Base-by-base conservation (phyloP, 2,113 vertebrate species). In the Rostratula benghalensis region DNA sequence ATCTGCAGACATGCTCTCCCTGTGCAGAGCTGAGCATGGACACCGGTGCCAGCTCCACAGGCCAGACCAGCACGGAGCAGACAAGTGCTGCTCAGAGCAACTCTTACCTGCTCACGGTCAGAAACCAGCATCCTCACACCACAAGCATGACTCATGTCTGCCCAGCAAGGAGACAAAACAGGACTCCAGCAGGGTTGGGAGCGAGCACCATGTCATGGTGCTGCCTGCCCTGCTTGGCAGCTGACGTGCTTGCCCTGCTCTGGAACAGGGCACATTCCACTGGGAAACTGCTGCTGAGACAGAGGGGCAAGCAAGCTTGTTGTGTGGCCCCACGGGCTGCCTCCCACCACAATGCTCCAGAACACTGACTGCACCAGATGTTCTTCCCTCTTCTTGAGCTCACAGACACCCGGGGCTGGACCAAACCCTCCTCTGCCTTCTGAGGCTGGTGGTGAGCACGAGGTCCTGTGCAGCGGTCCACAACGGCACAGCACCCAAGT, bases 171-270 rank as follows among this genome's bases (percentile, higher is more conserved):
- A 57, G 48, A 33, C 33, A 57, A 68, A 37, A 7, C 70, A 50
- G 78, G n/a, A 56, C 10, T 13, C 1, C 7, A 37, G 54, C 59
- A 80, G 48, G 64, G 81, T 71, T 14, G 46, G 54, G 24, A 77
- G 24, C 0, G 1, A 57, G 37, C 37, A 45, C n/a, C 0, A 0
- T 2, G 19, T 14, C 80, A 37, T 1, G 0, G 45, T 18, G 39
- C 31, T 28, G 30, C 22, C 51, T 0, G 1, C 19, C 22, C 50
- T 19, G 28, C 24, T 5, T 17, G 53, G 46, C 57, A 73, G 59
- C 57, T 0, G 2, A 48, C 0, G 1, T 56, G 60, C 37, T 69
- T 9, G 71, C 27, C 46, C 43, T 22, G 78, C 46, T 57, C 13
- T 22, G 54, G 35, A 48, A 33, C 64, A 1, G n/a, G 22, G n/a